Conservation (phyloP, 2,888 invertebrate species). For the Cosmia trapezina region DNA sequence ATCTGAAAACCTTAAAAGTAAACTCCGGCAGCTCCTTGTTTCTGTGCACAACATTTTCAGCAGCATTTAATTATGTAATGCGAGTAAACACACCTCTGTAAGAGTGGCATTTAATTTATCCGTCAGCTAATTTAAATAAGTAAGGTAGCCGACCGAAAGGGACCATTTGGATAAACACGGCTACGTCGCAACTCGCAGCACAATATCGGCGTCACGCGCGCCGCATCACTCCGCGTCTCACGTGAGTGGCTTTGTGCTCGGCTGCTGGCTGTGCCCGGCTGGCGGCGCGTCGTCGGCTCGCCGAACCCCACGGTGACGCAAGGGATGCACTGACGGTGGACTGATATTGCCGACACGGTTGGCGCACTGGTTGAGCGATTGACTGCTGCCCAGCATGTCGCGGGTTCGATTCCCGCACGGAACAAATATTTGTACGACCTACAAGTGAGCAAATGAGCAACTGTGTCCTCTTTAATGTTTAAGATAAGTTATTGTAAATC, state of each 20-base stretch:
- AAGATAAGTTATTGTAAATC: too few species aligned
- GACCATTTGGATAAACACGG: slow-evolving; percentile 28
- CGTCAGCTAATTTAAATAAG: slow-evolving; percentile 35
- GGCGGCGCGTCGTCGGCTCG: background rate
- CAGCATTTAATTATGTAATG: slow-evolving; percentile 14
- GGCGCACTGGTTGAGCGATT: too few species aligned
- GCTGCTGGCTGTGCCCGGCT: background rate
- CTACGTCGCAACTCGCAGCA: slow-evolving; percentile 17
- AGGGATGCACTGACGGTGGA: background rate
- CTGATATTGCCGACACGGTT: too few species aligned
- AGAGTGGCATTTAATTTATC: slow-evolving; percentile 23
- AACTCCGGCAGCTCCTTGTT: background rate
- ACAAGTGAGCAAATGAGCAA: too few species aligned
- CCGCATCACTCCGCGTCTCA: slow-evolving; percentile 63
- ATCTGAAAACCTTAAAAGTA: slow-evolving; percentile 10
- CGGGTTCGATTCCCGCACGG: too few species aligned
- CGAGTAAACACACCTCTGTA: slow-evolving; percentile 3
- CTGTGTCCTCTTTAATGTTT: too few species aligned
- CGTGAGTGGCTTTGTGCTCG: slow-evolving; percentile 59
- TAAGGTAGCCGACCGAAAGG: slow-evolving; percentile 15
- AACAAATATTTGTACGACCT: too few species aligned
- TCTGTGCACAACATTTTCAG: slow-evolving; percentile 4
- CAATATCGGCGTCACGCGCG: slow-evolving; percentile 50
- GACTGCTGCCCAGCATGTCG: too few species aligned
- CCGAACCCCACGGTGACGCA: background rate